A percentile compares a stretch with the other conserved stretches of the same genome.
These are phyloP conservation scores for Drosophila flavopinicola DNA, from an alignment of 2,888 invertebrate genomes.

Conservation along the genomic window DNA sequence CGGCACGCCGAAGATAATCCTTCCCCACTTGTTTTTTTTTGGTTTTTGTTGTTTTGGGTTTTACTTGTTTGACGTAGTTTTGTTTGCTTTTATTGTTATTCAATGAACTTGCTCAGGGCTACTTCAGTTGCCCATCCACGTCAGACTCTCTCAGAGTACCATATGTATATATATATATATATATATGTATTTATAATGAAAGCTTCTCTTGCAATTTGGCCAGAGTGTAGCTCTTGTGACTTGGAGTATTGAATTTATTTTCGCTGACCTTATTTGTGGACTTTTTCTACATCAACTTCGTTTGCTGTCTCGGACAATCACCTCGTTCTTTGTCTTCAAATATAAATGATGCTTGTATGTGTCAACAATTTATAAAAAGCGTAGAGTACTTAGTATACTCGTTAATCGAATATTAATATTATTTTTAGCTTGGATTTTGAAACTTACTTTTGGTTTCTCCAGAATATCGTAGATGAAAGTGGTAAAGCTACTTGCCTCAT, in stretches of 20 bases:
- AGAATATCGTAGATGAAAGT: neutral
- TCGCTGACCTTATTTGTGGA: slow-evolving; percentile 48
- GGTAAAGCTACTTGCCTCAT: neutral
- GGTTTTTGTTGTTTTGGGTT: neutral
- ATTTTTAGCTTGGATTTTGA: neutral
- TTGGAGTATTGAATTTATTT: slow-evolving; percentile 30
- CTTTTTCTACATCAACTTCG: slow-evolving; percentile 11
- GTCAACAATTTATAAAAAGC: neutral
- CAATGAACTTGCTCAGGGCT: slow-evolving; percentile 26
- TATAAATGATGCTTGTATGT: neutral
- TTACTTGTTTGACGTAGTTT: neutral
- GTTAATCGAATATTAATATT: neutral
- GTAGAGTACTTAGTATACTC: neutral
- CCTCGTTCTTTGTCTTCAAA: slow-evolving; percentile 20
- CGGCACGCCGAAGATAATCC: no score
- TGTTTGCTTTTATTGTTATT: slow-evolving; percentile 16
- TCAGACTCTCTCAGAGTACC: slow-evolving; percentile 27
- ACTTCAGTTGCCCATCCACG: slow-evolving; percentile 18
- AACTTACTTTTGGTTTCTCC: neutral
- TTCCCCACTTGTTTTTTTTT: no score
- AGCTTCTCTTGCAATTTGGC: slow-evolving; percentile 24
- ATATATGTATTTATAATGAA: no score
- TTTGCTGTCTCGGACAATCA: slow-evolving; percentile 38
- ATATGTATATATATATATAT: no score
- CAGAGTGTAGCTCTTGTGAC: slow-evolving; percentile 40